These are phyloP conservation scores for Alouatta palliata DNA, from an alignment of 2,113 vertebrate species.

Conservation along the genomic window DNA sequence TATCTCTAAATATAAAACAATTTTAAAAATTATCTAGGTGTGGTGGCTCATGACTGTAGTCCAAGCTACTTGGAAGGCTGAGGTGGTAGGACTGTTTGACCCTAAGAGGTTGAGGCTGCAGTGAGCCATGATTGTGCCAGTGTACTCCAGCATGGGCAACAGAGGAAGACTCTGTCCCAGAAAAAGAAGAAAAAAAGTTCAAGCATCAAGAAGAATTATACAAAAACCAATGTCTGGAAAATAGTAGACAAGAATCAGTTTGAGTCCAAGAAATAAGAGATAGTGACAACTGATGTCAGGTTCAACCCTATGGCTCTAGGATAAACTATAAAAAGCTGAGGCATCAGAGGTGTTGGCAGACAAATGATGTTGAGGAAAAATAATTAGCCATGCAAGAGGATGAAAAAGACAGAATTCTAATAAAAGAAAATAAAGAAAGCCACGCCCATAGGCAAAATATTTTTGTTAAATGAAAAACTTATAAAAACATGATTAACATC, in stretches of 20 bases:
- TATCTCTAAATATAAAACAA: too few species aligned
- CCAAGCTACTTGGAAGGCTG: too few species aligned
- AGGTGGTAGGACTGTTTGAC: too few species aligned
- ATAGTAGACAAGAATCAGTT: background rate
- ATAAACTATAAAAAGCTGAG: background rate
- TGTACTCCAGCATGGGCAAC: too few species aligned
- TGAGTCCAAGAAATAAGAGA: background rate
- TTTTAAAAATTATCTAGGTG: too few species aligned
- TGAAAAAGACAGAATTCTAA: background rate
- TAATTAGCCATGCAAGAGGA: background rate
- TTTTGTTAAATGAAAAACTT: background rate
- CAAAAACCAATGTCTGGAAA: background rate
- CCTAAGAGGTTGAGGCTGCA: too few species aligned
- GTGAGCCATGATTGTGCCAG: too few species aligned
- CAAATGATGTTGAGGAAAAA: background rate
- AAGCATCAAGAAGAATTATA: background rate
- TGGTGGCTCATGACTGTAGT: too few species aligned
- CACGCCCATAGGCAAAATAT: background rate
- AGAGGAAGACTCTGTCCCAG: too few species aligned
- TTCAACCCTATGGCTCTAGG: background rate
- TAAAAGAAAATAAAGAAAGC: background rate
- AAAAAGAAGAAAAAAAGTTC: too few species aligned
- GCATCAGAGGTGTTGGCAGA: background rate
- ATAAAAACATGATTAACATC: background rate
- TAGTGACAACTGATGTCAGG: background rate